phyloP scores from a whole-genome alignment of 2,113 vertebrate species.

The Meriones unguiculatus region DNA sequence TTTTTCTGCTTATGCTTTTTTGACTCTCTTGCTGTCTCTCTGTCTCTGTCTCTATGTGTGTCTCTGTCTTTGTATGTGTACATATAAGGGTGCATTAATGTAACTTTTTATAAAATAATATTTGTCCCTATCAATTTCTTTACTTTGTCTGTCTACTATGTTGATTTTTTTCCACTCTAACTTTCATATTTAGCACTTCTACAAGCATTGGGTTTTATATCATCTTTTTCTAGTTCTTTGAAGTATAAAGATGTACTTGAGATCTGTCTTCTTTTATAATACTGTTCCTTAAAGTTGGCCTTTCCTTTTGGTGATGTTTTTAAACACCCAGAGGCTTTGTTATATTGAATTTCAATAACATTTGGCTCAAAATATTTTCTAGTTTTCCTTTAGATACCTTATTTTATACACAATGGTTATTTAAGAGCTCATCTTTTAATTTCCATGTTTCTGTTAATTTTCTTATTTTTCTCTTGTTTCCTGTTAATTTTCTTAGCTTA shows the following conservation, averaged over 20 bases:
- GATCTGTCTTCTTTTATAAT: background rate
- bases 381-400: background rate
- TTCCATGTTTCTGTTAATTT: background rate
- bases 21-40: background rate
- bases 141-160: background rate
- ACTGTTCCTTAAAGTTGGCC: background rate
- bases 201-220: background rate
- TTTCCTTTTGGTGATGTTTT: background rate
- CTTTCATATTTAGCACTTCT: background rate
- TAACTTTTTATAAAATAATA: background rate
- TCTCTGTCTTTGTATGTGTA: background rate
- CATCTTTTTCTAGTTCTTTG: background rate
- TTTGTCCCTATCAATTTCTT: background rate
- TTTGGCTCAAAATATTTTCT: background rate
- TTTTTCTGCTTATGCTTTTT: background rate
- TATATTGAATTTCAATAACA: background rate
- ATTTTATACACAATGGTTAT: background rate
- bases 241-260: background rate
- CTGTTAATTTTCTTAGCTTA: background rate
- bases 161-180: background rate
- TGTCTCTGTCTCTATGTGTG: background rate
- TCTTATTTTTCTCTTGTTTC: background rate
- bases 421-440: background rate
- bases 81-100: background rate
- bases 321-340: background rate